phyloP scores from a whole-genome alignment of 2,797 vertebrate genomes.

The Arrhamphus sclerolepis region DNA sequence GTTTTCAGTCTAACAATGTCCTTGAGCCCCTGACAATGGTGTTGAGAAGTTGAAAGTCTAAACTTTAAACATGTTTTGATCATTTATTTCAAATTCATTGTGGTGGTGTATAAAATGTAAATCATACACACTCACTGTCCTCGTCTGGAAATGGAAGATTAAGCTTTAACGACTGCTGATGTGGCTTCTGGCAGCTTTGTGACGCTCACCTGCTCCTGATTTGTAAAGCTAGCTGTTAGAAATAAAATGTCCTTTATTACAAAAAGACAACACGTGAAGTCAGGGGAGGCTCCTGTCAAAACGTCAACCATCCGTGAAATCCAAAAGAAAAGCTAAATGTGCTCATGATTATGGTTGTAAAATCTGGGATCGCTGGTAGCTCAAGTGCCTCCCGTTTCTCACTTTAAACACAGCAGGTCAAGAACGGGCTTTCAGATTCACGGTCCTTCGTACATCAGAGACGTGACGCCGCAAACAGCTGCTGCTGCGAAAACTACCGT shows the following conservation, averaged over 20 bases:
- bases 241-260: too few relatives aligned
- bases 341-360: too few relatives aligned
- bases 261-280: neutral
- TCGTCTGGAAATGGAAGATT: neutral
- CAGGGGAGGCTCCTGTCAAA: neutral
- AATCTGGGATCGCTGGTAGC: constrained; percentile 30
- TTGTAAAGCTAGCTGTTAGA: neutral
- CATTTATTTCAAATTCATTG: too few relatives aligned
- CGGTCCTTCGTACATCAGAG: constrained; percentile 7
- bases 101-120: too few relatives aligned
- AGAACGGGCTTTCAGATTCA: constrained; percentile 39
- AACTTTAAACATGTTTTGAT: too few relatives aligned
- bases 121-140: too few relatives aligned
- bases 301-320: constrained; percentile 4
- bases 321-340: too few relatives aligned
- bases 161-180: neutral
- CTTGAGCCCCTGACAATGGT: too few relatives aligned
- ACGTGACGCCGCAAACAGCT: constrained; percentile 15
- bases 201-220: neutral
- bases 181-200: too few relatives aligned
- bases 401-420: constrained; percentile 12
- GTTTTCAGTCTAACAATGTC: too few relatives aligned
- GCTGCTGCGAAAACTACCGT: constrained; percentile 24
- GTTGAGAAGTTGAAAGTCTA: too few relatives aligned
- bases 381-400: constrained; percentile 47